phyloP scores from a whole-genome alignment of 53 echinoderm and acorn worm species.

The Pentamera pediparva region DNA sequence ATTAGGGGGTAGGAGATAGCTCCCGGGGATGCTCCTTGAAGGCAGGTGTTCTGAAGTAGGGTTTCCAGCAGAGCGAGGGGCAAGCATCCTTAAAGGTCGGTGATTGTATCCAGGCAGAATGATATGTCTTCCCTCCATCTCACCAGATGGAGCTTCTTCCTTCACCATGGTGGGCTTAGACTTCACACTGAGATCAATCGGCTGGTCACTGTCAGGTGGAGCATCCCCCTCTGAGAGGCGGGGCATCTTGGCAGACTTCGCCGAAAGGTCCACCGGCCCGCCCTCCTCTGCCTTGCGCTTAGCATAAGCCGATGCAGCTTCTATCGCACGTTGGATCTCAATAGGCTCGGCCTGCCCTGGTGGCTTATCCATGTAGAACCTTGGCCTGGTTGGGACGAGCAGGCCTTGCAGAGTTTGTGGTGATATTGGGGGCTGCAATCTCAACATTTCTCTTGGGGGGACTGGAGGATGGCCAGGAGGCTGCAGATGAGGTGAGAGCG shows the following conservation, averaged over 20 bases:
- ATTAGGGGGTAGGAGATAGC: background rate
- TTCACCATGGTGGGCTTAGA: background rate
- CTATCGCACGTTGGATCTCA: background rate
- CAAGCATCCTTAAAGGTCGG: too few relatives aligned
- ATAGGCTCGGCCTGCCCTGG: background rate
- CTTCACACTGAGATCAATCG: conserved; percentile 9
- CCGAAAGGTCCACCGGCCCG: conserved; percentile 16
- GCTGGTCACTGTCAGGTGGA: background rate
- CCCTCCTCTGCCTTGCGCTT: conserved; percentile 23
- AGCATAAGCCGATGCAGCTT: background rate
- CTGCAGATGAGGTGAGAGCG: background rate
- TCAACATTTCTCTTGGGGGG: background rate
- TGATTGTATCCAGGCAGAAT: background rate
- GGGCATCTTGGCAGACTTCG: background rate
- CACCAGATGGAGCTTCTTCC: background rate
- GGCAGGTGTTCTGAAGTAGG: background rate
- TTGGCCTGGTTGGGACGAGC: background rate
- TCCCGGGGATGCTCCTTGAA: background rate
- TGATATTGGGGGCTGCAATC: background rate
- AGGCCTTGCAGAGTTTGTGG: background rate
- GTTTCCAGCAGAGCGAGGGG: too few relatives aligned
- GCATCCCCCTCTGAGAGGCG: background rate
- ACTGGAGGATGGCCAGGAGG: background rate
- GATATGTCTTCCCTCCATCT: background rate
- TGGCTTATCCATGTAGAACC: background rate